Percentiles rank a stretch among this genome's conserved stretches.
Conservation (phyloP, 2,888 invertebrate genomes). For the Cheilosia urbana region DNA sequence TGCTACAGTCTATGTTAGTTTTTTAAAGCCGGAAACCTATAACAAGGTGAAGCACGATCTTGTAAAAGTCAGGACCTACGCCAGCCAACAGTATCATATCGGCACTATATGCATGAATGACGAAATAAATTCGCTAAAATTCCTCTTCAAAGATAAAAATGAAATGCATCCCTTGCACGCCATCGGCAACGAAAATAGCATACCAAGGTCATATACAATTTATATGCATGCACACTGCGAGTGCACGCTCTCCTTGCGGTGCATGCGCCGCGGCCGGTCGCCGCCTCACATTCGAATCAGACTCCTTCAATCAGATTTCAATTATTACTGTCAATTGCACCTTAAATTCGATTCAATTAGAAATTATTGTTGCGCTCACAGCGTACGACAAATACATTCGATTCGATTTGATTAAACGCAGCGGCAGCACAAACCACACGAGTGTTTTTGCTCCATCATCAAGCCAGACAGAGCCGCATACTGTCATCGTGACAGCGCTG, state of each 20-base stretch:
- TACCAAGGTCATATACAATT: conserved; percentile 45
- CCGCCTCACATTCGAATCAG: conserved; percentile 53
- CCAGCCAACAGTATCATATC: no score
- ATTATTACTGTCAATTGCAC: conserved; percentile 83
- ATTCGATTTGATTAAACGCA: conserved; percentile 70
- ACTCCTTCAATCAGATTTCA: conserved; percentile 73
- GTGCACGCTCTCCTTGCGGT: conserved; percentile 20
- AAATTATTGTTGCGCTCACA: conserved; percentile 80
- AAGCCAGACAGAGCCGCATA: not conserved
- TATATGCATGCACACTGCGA: conserved; percentile 32
- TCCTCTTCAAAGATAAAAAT: not conserved
- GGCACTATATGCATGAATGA: not conserved
- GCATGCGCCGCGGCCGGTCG: not conserved
- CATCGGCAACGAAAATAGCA: not conserved
- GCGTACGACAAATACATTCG: conserved; percentile 70
- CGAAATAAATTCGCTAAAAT: conserved; percentile 2
- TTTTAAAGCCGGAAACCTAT: no score
- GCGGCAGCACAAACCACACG: conserved; percentile 37
- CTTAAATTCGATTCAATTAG: conserved; percentile 84
- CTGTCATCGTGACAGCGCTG: not conserved
- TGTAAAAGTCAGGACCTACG: no score
- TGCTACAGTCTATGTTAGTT: no score
- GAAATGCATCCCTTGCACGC: not conserved
- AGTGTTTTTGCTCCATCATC: conserved; percentile 29
- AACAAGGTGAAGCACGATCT: no score